Evolutionary conservation across 2,797 vertebrate species (phyloP).

Genomic region (Schizopygopsis malacanthus): DNA sequence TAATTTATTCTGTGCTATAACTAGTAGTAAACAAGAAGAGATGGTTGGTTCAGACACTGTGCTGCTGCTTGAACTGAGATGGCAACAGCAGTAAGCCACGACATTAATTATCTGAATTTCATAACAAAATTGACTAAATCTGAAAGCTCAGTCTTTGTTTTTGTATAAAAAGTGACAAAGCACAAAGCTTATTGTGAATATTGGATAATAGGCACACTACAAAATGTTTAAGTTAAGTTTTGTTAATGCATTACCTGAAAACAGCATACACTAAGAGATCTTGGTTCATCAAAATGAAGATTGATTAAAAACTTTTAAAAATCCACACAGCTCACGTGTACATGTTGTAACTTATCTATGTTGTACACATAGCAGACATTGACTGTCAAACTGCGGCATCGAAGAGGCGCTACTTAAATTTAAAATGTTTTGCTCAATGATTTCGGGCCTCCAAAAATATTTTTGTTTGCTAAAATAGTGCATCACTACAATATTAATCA

Average conservation of each 20-base stretch:
- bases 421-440: neutral
- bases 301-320: neutral
- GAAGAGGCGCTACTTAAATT: neutral
- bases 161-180: neutral
- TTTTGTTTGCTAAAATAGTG: neutral
- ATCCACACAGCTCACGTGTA: neutral
- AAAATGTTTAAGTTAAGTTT: neutral
- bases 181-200: neutral
- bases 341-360: neutral
- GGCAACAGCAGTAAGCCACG: neutral
- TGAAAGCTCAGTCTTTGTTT: neutral
- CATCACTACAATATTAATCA: slow-evolving; percentile 12
- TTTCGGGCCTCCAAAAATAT: neutral
- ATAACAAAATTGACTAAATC: neutral
- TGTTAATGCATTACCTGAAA: neutral
- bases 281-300: neutral
- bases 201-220: neutral
- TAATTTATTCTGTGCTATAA: neutral
- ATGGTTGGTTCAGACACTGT: neutral
- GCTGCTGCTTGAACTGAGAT: neutral
- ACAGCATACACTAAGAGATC: neutral
- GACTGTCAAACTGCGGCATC: neutral
- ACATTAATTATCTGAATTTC: neutral
- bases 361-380: neutral
- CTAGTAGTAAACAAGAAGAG: neutral